Percentiles rank a stretch among this genome's conserved stretches.
Conservation (phyloP, 64 coral and sea anemone genomes). For the Stylophora pistillata region DNA sequence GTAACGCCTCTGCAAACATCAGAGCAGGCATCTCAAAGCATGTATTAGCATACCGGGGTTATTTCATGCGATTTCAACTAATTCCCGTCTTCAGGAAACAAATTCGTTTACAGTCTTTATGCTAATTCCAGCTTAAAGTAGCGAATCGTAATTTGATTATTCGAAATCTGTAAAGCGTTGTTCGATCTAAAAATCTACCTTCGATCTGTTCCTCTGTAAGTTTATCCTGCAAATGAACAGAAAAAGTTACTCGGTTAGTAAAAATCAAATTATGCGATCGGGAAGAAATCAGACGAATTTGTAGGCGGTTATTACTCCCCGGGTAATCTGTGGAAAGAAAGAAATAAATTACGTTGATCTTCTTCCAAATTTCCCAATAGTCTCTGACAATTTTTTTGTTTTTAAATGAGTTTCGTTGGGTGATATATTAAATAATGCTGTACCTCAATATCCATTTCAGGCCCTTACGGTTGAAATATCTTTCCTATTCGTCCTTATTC, state of each 20-base stretch:
- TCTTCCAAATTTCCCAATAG: neutral
- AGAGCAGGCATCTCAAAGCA: too few species aligned
- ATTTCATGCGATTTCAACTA: too few species aligned
- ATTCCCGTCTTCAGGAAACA: too few species aligned
- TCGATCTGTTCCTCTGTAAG: constrained; percentile 62
- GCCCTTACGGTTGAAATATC: neutral
- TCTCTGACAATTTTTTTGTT: neutral
- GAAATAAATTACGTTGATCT: neutral
- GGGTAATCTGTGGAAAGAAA: too few species aligned
- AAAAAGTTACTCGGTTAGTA: neutral
- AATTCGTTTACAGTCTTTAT: too few species aligned
- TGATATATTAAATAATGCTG: neutral
- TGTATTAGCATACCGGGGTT: too few species aligned
- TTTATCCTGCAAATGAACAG: constrained; percentile 44
- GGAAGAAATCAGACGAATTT: too few species aligned
- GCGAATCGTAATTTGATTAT: too few species aligned
- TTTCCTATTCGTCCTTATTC: neutral
- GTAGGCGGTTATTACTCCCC: too few species aligned
- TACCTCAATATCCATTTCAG: constrained; percentile 6
- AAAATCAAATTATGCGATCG: neutral
- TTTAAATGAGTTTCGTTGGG: neutral
- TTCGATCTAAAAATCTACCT: constrained; percentile 18
- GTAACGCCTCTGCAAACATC: too few species aligned
- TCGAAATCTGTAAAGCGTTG: neutral
- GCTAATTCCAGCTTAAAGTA: too few species aligned